Percentiles rank a stretch among this genome's conserved stretches.
Conservation (phyloP, 2,888 invertebrate species). For the Perithous albicinctus region DNA sequence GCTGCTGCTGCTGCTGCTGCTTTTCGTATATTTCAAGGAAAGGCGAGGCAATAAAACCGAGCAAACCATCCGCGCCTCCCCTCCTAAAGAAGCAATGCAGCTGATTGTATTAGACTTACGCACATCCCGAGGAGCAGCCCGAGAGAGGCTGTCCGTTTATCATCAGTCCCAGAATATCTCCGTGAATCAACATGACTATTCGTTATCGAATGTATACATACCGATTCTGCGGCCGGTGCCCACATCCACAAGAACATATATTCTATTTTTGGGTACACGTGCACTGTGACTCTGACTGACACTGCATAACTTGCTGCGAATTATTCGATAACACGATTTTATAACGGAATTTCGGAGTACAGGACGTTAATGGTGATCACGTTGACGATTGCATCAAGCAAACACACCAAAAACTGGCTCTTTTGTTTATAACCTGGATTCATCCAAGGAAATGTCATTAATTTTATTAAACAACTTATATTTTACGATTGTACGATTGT, state of each 20-base stretch:
- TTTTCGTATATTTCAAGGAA: conserved; percentile 70
- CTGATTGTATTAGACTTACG: conserved; percentile 52
- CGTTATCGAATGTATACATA: conserved; percentile 64
- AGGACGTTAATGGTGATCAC: background rate
- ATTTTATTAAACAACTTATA: background rate
- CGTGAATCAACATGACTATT: conserved; percentile 65
- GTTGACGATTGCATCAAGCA: background rate
- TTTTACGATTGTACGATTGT: background rate
- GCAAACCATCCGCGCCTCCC: conserved; percentile 55
- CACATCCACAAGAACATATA: conserved; percentile 15
- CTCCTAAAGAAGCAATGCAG: conserved; percentile 2
- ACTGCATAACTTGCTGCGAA: background rate
- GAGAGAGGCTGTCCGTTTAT: conserved; percentile 64
- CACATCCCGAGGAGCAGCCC: conserved; percentile 49
- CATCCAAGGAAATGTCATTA: background rate
- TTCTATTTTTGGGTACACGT: conserved; percentile 35
- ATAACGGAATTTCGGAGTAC: background rate
- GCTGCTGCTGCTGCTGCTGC: conserved; percentile 1
- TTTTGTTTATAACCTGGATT: background rate
- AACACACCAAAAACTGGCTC: background rate
- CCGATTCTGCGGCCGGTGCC: conserved; percentile 7
- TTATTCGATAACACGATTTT: conserved; percentile 8
- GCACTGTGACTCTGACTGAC: background rate
- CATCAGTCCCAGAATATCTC: conserved; percentile 68
- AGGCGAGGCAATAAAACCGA: conserved; percentile 69